phyloP scores from a whole-genome alignment of 2,797 vertebrate species.

The Chrysocyon brachyurus region DNA sequence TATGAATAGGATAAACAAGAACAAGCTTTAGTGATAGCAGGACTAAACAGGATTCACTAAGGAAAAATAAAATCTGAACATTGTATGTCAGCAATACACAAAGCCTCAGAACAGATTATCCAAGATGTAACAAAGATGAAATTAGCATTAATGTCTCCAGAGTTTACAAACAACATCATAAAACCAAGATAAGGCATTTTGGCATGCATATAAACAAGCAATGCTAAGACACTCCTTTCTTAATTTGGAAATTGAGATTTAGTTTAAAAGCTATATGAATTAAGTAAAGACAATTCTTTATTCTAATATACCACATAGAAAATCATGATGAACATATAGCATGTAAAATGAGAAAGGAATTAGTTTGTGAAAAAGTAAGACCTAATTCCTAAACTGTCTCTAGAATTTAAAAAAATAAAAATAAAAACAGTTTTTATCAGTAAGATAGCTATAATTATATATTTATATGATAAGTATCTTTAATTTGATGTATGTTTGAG shows the following conservation, averaged over 20 bases:
- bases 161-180: slow-evolving; percentile 79
- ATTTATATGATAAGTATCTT: background rate
- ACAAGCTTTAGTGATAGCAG: slow-evolving; percentile 82
- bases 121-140: slow-evolving; percentile 82
- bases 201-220: slow-evolving; percentile 72
- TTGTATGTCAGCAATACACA: slow-evolving; percentile 78
- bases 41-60: slow-evolving; percentile 74
- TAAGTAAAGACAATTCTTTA: slow-evolving; percentile 81
- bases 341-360: slow-evolving; percentile 71
- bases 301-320: slow-evolving; percentile 66
- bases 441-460: background rate
- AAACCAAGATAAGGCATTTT: slow-evolving; percentile 80
- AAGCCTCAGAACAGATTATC: slow-evolving; percentile 85
- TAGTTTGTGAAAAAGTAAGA: slow-evolving; percentile 57
- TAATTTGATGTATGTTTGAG: background rate
- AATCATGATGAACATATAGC: slow-evolving; percentile 61
- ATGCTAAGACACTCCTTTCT: slow-evolving; percentile 73
- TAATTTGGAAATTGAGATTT: slow-evolving; percentile 83
- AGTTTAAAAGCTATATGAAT: slow-evolving; percentile 77
- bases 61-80: slow-evolving; percentile 71
- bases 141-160: slow-evolving; percentile 84
- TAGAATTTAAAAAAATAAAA: background rate
- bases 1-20: slow-evolving; percentile 84
- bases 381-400: slow-evolving; percentile 39
- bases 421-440: slow-evolving; percentile 39